These are phyloP conservation scores for Beris chalybata DNA, from an alignment of 2,888 invertebrate species.

Conservation along the genomic window DNA sequence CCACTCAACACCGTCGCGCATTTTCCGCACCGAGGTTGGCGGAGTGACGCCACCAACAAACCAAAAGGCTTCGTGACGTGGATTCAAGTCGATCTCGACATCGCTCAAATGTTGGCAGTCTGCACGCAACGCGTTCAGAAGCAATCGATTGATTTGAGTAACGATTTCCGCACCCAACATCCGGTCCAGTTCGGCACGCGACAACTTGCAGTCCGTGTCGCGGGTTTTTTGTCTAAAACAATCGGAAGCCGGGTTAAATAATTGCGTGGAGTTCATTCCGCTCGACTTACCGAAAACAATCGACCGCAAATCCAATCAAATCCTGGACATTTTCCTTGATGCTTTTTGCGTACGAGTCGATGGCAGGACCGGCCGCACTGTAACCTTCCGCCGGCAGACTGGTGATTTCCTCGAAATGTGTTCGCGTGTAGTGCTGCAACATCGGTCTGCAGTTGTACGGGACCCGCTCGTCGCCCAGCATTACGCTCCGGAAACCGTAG, in stretches of 20 bases:
- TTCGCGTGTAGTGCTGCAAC: constrained; percentile 77
- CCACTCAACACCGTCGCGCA: constrained; percentile 55
- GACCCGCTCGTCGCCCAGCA: constrained; percentile 62
- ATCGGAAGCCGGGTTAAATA: constrained; percentile 39
- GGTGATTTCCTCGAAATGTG: constrained; percentile 65
- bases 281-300: constrained; percentile 60
- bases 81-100: constrained; percentile 71
- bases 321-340: constrained; percentile 67
- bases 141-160: constrained; percentile 70
- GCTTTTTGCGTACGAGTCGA: constrained; percentile 58
- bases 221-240: constrained; percentile 46
- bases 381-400: constrained; percentile 62
- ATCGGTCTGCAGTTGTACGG: constrained; percentile 72
- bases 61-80: constrained; percentile 87
- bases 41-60: constrained; percentile 72
- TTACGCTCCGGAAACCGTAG: constrained; percentile 72
- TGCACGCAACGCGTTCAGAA: constrained; percentile 63
- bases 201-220: constrained; percentile 37
- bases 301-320: constrained; percentile 64
- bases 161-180: constrained; percentile 57
- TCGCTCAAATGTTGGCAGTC: constrained; percentile 63
- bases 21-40: constrained; percentile 56
- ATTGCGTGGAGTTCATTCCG: constrained; percentile 46
- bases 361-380: constrained; percentile 56
- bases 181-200: constrained; percentile 44